Base-by-base conservation (phyloP, 2,797 vertebrate species). In the Takifugu rubripes region DNA sequence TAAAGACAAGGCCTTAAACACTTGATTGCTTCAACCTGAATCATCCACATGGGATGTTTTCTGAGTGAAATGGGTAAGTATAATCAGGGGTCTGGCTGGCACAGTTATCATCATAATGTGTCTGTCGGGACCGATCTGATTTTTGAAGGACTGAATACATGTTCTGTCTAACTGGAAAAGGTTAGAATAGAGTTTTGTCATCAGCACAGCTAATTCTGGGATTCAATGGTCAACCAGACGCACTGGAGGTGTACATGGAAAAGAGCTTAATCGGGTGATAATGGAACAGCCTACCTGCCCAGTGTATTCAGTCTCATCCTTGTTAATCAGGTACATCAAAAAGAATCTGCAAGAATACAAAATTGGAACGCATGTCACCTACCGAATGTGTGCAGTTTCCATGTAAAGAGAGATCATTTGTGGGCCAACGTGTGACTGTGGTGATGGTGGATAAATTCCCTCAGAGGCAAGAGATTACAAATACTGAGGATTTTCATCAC, bases 281-380 rank as follows among this genome's bases (percentile, higher is more conserved):
- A 10, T 40, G 10, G 14, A 40, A 10, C 36, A 36, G 8, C 47
- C 25, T 88, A 92, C 91, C 90, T 92, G 90, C 36, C 91, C 90
- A 0, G 91, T 92, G 76, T 92, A 88, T 65, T 92, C 90, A 0
- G 91, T 92, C 57, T 91, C 90, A 72, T 92, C 90, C 68, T 92
- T 92, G 81, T 91, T 92, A 61, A 92, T 91, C 54, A 92, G 89
- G 68, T 91, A 89, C 90, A 91, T 91, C 74, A 92, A 75, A 67
- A 92, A 92, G 64, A 92, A 92, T 67, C 91, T 92, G 84, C 14
- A 63, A 68, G 17, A 46, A n/a, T 6, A 21, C 44, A 46, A 33
- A 14, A 40, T 40, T 40, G 11, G 12, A 12, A 14, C 10, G 36
- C 36, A 40, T 12, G 12, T 40, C 36, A 14, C 0, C 12, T 36